Percentiles rank a stretch among this genome's conserved stretches.
phyloP scores from a whole-genome alignment of 2,888 invertebrate genomes.

The Cybosia mesomella region DNA sequence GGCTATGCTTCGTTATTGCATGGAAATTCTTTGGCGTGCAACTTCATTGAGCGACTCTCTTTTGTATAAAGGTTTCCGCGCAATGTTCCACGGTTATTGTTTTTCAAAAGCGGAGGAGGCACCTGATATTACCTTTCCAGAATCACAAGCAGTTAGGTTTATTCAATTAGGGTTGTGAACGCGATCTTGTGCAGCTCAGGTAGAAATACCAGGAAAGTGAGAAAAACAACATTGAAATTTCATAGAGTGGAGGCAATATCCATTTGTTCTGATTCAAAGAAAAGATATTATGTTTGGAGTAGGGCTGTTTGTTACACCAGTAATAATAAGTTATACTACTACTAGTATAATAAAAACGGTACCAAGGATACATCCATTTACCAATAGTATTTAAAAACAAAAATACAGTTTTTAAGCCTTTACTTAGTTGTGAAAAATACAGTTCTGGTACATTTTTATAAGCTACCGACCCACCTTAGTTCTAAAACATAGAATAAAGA shows the following conservation, averaged over 20 bases:
- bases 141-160: conserved; percentile 77
- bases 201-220: conserved; percentile 52
- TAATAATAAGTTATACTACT: conserved; percentile 2
- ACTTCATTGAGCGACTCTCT: conserved; percentile 83
- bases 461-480: too few relatives aligned
- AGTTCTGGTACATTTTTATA: too few relatives aligned
- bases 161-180: conserved; percentile 73
- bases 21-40: conserved; percentile 85
- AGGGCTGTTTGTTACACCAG: neutral
- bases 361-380: too few relatives aligned
- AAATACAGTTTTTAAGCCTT: too few relatives aligned
- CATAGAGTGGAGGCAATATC: conserved; percentile 32
- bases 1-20: conserved; percentile 82
- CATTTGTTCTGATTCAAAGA: conserved; percentile 22
- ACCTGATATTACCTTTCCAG: conserved; percentile 78
- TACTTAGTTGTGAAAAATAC: too few relatives aligned
- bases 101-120: conserved; percentile 80
- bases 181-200: conserved; percentile 55
- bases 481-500: too few relatives aligned
- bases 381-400: too few relatives aligned
- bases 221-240: conserved; percentile 40
- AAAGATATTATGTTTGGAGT: conserved; percentile 18
- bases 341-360: neutral
- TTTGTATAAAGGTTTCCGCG: conserved; percentile 82
- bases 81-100: conserved; percentile 84